A percentile compares a stretch with the other conserved stretches of the same genome.
Conservation (phyloP, 2,888 invertebrate species). For the Linnaemya vulpina region DNA sequence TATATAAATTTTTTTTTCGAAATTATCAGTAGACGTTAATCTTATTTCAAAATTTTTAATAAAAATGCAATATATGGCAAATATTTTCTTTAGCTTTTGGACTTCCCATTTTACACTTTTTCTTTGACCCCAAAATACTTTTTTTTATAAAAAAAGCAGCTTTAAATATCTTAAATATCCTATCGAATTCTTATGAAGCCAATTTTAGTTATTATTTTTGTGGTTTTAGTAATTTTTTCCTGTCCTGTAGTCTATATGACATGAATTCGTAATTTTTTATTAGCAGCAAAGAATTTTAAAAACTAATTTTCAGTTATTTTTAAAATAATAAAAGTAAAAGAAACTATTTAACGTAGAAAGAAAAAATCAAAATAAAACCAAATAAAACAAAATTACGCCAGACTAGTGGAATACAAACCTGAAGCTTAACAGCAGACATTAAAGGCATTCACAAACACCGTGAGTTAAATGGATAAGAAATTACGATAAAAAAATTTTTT, state of each 20-base stretch:
- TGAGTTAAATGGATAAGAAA: background rate
- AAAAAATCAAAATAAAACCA: slow-evolving; percentile 18
- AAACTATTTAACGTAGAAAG: background rate
- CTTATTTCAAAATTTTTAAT: too few species aligned
- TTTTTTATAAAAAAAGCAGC: too few species aligned
- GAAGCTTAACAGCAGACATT: slow-evolving; percentile 21
- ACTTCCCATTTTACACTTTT: too few species aligned
- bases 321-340: slow-evolving; percentile 8
- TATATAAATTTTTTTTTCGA: too few species aligned
- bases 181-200: too few species aligned
- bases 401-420: background rate
- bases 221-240: background rate
- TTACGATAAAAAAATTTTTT: too few species aligned
- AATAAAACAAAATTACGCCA: slow-evolving; percentile 3
- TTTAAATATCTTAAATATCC: background rate
- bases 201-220: background rate
- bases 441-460: background rate
- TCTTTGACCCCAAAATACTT: too few species aligned
- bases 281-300: slow-evolving; percentile 26
- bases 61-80: too few species aligned
- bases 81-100: too few species aligned
- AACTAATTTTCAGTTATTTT: slow-evolving; percentile 45
- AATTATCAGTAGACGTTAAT: too few species aligned
- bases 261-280: slow-evolving; percentile 51
- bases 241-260: slow-evolving; percentile 21